A percentile compares a stretch with the other conserved stretches of the same genome.
Conservation (phyloP, 2,113 vertebrate genomes). For the Chitala chitala region DNA sequence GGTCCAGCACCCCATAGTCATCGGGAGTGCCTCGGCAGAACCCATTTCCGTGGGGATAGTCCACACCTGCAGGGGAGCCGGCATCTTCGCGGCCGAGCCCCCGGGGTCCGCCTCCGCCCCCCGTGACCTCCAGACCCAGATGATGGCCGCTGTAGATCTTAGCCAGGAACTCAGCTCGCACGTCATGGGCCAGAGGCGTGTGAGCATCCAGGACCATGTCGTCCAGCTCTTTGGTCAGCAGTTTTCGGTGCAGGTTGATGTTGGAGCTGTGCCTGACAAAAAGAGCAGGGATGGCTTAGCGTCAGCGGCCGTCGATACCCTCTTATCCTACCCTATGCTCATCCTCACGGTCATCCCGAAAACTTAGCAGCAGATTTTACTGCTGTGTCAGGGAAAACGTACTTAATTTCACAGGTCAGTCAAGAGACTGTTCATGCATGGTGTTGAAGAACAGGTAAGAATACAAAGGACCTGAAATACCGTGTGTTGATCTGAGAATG, state of each 20-base stretch:
- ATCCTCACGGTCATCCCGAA: too few relatives aligned
- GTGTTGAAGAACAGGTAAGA: too few relatives aligned
- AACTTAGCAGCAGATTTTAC: too few relatives aligned
- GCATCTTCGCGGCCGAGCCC: constrained; percentile 60
- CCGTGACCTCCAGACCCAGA: constrained; percentile 72
- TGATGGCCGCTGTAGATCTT: constrained; percentile 92
- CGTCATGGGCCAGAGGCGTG: constrained; percentile 87
- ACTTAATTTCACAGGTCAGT: too few relatives aligned
- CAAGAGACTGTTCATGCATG: too few relatives aligned
- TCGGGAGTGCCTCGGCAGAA: constrained; percentile 78
- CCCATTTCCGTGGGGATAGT: constrained; percentile 84
- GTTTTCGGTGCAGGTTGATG: constrained; percentile 99
- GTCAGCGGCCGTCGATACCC: neutral
- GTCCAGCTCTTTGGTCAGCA: constrained; percentile 99
- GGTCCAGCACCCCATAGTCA: constrained; percentile 94
- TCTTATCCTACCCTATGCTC: neutral
- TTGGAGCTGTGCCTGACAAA: constrained; percentile 93
- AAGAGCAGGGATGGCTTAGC: neutral
- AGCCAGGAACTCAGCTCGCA: constrained; percentile 90
- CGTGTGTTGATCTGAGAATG: too few relatives aligned
- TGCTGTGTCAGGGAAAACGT: too few relatives aligned
- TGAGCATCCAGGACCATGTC: constrained; percentile 96
- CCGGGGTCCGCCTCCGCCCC: constrained; percentile 43
- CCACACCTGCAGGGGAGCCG: constrained; percentile 76
- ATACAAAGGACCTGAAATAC: too few relatives aligned